phyloP scores from a whole-genome alignment of 2,113 vertebrate genomes.

The Crotalus helleri region DNA sequence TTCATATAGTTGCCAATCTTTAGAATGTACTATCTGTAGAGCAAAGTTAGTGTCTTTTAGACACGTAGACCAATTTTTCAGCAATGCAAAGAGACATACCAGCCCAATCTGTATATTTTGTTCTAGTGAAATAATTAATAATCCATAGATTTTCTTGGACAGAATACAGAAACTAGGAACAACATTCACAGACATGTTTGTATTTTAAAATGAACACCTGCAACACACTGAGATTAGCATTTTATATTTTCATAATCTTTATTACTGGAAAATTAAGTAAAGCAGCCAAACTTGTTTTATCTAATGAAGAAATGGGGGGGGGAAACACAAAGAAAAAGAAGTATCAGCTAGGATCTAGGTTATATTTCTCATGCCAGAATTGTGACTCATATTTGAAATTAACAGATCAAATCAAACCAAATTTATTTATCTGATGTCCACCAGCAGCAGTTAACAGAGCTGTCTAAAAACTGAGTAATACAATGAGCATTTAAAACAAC shows the following conservation, averaged over 20 bases:
- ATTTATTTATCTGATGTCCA: background rate
- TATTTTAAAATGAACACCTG: background rate
- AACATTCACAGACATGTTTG: background rate
- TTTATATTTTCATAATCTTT: slow-evolving; percentile 31
- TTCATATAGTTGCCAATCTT: too few relatives aligned
- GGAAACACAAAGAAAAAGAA: slow-evolving; percentile 11
- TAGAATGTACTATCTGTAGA: background rate
- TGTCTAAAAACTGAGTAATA: background rate
- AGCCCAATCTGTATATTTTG: background rate
- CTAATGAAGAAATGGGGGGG: slow-evolving; percentile 43
- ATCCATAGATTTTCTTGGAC: background rate
- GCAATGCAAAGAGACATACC: background rate
- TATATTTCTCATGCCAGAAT: slow-evolving; percentile 25
- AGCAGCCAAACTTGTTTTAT: slow-evolving; percentile 35
- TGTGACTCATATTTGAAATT: slow-evolving; percentile 28
- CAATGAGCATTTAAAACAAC: background rate
- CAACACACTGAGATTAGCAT: background rate
- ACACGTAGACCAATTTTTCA: background rate
- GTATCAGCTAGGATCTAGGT: slow-evolving; percentile 20
- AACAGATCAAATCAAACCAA: background rate
- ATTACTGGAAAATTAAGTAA: slow-evolving; percentile 35
- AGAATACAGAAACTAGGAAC: background rate
- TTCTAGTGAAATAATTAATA: background rate
- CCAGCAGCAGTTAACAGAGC: background rate
- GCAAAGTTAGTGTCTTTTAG: background rate